Evolutionary conservation across 2,888 invertebrate species (phyloP), one percentile per base, ranked within the genome.

Genomic region (Heliconius ethilla): DNA sequence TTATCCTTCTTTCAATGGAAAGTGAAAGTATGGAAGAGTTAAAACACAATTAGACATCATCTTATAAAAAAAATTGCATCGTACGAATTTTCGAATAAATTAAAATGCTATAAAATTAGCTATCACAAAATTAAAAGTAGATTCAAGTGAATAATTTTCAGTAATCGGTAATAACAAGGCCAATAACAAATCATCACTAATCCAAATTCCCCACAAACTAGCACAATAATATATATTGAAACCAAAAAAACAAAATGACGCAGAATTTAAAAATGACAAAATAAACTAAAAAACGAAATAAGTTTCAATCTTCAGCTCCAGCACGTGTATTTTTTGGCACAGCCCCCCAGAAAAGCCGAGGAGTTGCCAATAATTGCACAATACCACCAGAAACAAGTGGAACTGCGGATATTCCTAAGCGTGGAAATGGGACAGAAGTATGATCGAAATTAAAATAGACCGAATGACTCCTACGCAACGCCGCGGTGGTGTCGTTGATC

Each of bases 311-410:
- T 69, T 66, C 63, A 77, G 25, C 73, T 37, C 66, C 51, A 69
- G 70, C 92, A 92, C 91, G 92, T 93, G 91, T 89, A 86, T 87
- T 89, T 85, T 89, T 92, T 92, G 92, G 92, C 93, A 91, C 87
- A 85, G 84, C 82, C 79, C 82, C 40, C 33, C 83, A 81, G 83
- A 79, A 86, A 88, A 89, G 89, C 86, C 88, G 85, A 87, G 82
- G 83, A 84, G 86, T 87, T 91, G 94, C 93, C 94, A 94, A 94
- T 92, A 87, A 87, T 94, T 94, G 87, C 94, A 91, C 92, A 92
- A 93, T 88, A 85, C 80, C 81, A 76, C 51, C 75, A 77, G 82
- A 80, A 37, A 78, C 33, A 88, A 85, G 88, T 91, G 76, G 82
- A 82, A 80, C 78, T 83, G 89, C 83, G 80, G 62, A 78, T 75